These are phyloP conservation scores for Diploptera punctata DNA, from an alignment of 2,888 invertebrate species.

Conservation along the genomic window DNA sequence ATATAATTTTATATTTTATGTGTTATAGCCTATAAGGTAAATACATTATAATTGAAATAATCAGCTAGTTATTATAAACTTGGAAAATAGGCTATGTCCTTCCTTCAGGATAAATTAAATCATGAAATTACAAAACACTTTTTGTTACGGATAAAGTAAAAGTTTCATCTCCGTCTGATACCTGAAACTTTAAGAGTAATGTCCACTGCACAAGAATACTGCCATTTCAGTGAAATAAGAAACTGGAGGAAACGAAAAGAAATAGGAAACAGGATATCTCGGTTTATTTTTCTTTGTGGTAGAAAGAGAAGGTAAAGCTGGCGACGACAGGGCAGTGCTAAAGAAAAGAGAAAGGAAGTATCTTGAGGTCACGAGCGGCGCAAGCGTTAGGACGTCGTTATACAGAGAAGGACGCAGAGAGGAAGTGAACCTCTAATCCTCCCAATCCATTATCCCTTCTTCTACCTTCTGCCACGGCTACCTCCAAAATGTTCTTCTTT, in stretches of 20 bases:
- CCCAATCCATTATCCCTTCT: constrained; percentile 23
- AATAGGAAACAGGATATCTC: background rate
- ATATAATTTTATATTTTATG: too few relatives aligned
- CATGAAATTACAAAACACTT: too few relatives aligned
- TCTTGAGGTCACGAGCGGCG: background rate
- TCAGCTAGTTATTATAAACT: too few relatives aligned
- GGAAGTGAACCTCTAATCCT: constrained; percentile 25
- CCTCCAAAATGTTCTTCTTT: constrained; percentile 14
- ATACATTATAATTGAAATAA: too few relatives aligned
- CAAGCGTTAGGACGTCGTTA: constrained; percentile 24
- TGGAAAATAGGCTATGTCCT: too few relatives aligned
- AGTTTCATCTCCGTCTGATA: too few relatives aligned
- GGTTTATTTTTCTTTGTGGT: background rate
- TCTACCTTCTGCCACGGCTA: background rate
- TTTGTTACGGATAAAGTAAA: too few relatives aligned
- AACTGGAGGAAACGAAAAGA: background rate
- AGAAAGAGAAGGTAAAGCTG: background rate
- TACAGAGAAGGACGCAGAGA: background rate
- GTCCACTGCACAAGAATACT: too few relatives aligned
- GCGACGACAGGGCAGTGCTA: background rate
- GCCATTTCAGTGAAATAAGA: constrained; percentile 7
- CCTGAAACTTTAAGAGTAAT: too few relatives aligned
- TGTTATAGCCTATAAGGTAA: too few relatives aligned
- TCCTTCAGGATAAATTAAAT: too few relatives aligned
- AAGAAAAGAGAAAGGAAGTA: background rate